These are phyloP conservation scores for Hypsopygia costalis DNA, from an alignment of 2,888 invertebrate genomes.

Conservation along the genomic window DNA sequence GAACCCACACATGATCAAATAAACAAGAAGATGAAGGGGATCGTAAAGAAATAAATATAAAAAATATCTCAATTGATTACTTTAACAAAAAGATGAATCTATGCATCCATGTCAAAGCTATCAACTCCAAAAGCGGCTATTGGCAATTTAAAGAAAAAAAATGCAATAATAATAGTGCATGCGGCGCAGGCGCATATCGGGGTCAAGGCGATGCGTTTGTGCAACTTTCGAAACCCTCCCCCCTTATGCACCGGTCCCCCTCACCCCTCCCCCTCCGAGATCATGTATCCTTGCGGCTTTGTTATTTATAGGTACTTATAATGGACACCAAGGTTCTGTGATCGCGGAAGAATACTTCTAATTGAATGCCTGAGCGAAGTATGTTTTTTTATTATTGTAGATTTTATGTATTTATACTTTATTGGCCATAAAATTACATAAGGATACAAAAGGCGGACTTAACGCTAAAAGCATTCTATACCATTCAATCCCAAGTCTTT, in stretches of 20 bases:
- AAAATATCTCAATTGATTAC: too few relatives aligned
- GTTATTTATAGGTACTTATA: conserved; percentile 13
- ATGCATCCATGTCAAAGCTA: not conserved
- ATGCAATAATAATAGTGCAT: conserved; percentile 36
- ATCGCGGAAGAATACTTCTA: conserved; percentile 8
- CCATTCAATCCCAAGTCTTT: too few relatives aligned
- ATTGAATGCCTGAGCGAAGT: not conserved
- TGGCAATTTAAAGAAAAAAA: conserved; percentile 19
- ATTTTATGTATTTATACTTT: too few relatives aligned
- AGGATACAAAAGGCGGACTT: too few relatives aligned
- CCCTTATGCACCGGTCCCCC: conserved; percentile 22
- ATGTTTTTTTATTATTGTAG: too few relatives aligned
- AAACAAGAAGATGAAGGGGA: too few relatives aligned
- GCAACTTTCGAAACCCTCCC: conserved; percentile 63
- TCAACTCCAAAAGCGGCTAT: conserved; percentile 3
- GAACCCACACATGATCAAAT: too few relatives aligned
- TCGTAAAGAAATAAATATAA: too few relatives aligned
- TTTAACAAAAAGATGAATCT: not conserved
- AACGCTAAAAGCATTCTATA: too few relatives aligned
- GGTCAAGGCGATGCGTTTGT: conserved; percentile 64
- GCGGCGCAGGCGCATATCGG: conserved; percentile 38
- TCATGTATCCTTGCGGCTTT: conserved; percentile 14
- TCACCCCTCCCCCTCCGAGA: conserved; percentile 7
- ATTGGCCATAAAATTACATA: too few relatives aligned
- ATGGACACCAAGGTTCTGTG: conserved; percentile 6